phyloP scores from a whole-genome alignment of 2,113 vertebrate species.

The Menidia beryllina region DNA sequence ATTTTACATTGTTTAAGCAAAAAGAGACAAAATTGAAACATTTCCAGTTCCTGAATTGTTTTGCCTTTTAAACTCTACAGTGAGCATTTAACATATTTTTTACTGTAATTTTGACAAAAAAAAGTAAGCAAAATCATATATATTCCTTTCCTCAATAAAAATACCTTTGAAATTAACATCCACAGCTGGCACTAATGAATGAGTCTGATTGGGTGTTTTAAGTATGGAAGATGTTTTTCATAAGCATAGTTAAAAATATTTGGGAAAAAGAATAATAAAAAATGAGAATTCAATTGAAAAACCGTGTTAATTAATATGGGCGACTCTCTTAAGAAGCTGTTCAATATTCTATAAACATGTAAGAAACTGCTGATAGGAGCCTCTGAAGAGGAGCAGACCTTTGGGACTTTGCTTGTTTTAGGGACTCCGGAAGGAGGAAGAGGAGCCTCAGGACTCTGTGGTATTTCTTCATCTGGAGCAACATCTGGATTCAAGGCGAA shows the following conservation, averaged over 20 bases:
- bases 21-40: too few species aligned
- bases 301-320: not conserved
- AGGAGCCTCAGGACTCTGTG: slow-evolving; percentile 87
- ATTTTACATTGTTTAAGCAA: too few species aligned
- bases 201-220: too few species aligned
- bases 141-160: not conserved
- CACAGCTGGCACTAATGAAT: too few species aligned
- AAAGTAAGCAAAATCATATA: not conserved
- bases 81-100: not conserved
- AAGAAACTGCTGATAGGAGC: not conserved
- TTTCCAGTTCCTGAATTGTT: not conserved
- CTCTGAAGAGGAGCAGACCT: slow-evolving; percentile 82
- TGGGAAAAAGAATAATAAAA: too few species aligned
- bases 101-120: not conserved
- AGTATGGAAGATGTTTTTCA: too few species aligned
- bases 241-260: too few species aligned
- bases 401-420: slow-evolving; percentile 94
- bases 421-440: slow-evolving; percentile 84
- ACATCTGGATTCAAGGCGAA: slow-evolving; percentile 95
- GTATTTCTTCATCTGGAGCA: slow-evolving; percentile 91
- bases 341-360: not conserved
- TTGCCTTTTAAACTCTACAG: too few species aligned
- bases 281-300: not conserved
- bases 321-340: not conserved
- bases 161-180: too few species aligned